phyloP scores from a whole-genome alignment of 2,888 invertebrate species.

The Ormyrus pomaceus region DNA sequence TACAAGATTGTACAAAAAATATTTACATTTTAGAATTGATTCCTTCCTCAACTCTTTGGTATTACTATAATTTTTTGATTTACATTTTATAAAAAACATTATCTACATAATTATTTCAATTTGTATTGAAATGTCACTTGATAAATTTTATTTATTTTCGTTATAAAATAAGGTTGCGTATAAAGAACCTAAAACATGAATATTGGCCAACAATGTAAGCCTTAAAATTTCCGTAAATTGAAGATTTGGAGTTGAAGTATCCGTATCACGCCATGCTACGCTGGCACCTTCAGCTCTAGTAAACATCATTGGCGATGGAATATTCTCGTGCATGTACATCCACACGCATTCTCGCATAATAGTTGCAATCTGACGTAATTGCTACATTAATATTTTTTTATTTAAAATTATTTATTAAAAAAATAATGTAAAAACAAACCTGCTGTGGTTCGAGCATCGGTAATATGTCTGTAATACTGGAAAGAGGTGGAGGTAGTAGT shows the following conservation, averaged over 20 bases:
- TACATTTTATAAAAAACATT: conserved; percentile 35
- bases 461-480: conserved; percentile 85
- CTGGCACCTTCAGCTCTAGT: conserved; percentile 69
- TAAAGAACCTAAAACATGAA: conserved; percentile 85
- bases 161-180: conserved; percentile 76
- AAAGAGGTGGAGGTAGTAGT: conserved; percentile 88
- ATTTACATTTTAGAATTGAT: conserved; percentile 51
- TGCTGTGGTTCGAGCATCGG: conserved; percentile 81
- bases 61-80: conserved; percentile 26
- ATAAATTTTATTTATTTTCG: conserved; percentile 54
- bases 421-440: conserved; percentile 42
- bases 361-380: conserved; percentile 81
- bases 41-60: conserved; percentile 45
- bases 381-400: conserved; percentile 10
- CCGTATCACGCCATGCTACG: conserved; percentile 84
- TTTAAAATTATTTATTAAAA: neutral
- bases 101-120: conserved; percentile 38
- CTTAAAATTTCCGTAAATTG: conserved; percentile 89
- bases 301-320: conserved; percentile 90
- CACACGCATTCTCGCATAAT: conserved; percentile 91
- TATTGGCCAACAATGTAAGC: conserved; percentile 87
- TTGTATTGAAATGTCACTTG: neutral
- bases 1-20: conserved; percentile 42
- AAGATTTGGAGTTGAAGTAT: conserved; percentile 82
- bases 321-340: conserved; percentile 92